These are phyloP conservation scores for Bos taurus DNA, from an alignment of 2,113 vertebrate genomes.

Conservation along the genomic window DNA sequence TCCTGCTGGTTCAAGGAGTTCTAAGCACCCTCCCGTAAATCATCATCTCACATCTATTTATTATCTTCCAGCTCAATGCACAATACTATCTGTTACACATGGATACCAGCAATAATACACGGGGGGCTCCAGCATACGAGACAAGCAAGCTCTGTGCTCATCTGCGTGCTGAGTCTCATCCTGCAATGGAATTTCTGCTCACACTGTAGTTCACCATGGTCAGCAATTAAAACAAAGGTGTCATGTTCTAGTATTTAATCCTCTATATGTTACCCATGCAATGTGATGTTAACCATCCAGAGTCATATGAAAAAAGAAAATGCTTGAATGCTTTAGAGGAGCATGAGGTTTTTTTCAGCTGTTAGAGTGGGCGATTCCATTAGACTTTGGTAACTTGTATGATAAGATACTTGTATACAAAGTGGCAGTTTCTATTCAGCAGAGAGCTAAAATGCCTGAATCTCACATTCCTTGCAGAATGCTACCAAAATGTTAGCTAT, in stretches of 20 bases:
- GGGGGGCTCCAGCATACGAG: slow-evolving; percentile 76
- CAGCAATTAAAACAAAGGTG: slow-evolving; percentile 64
- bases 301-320: background rate
- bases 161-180: slow-evolving; percentile 72
- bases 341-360: background rate
- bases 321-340: background rate
- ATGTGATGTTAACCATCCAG: background rate
- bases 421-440: background rate
- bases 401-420: slow-evolving; percentile 61
- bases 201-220: background rate
- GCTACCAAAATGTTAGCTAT: background rate
- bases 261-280: slow-evolving; percentile 21
- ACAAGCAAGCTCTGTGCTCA: slow-evolving; percentile 68
- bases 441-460: slow-evolving; percentile 24
- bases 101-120: slow-evolving; percentile 81
- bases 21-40: slow-evolving; percentile 82
- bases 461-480: background rate
- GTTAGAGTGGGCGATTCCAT: background rate
- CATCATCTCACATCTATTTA: slow-evolving; percentile 83
- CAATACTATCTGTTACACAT: slow-evolving; percentile 84
- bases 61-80: slow-evolving; percentile 83
- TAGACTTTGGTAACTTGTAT: slow-evolving; percentile 63
- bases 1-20: slow-evolving; percentile 80
- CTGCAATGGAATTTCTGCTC: slow-evolving; percentile 62
- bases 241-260: background rate